These are phyloP conservation scores for Coracias cyanogaster DNA, from an alignment of 2,797 vertebrate species.

Conservation along the genomic window DNA sequence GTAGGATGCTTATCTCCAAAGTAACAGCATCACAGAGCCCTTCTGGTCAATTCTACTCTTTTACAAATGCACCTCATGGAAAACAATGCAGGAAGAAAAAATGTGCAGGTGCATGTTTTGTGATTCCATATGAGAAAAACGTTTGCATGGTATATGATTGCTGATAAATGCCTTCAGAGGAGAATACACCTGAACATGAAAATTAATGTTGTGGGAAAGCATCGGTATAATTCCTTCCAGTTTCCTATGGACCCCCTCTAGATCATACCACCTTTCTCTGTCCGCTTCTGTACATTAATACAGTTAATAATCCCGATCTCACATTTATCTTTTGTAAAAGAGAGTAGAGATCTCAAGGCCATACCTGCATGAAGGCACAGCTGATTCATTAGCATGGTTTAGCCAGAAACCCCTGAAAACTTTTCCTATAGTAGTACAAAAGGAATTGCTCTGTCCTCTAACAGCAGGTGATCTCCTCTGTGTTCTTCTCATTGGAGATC, in stretches of 20 bases:
- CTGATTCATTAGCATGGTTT: conserved; percentile 2
- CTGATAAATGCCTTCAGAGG: neutral
- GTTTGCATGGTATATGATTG: neutral
- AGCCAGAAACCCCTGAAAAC: neutral
- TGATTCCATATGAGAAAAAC: neutral
- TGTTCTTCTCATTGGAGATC: neutral
- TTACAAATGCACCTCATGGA: neutral
- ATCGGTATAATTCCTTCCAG: neutral
- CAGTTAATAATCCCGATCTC: conserved; percentile 44
- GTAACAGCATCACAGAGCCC: neutral
- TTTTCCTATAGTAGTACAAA: neutral
- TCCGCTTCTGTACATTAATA: neutral
- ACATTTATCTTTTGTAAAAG: conserved; percentile 13
- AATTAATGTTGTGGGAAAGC: neutral
- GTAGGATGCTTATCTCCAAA: conserved; percentile 20
- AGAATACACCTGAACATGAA: neutral
- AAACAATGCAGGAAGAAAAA: neutral
- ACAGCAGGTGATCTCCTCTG: neutral
- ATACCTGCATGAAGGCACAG: neutral
- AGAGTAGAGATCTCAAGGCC: conserved; percentile 8
- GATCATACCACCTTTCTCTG: neutral
- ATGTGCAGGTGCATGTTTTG: neutral
- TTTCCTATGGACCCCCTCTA: neutral
- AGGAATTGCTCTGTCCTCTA: neutral
- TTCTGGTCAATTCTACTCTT: neutral